Conservation (phyloP, 2,888 invertebrate genomes). For the Ypsolopha sequella region DNA sequence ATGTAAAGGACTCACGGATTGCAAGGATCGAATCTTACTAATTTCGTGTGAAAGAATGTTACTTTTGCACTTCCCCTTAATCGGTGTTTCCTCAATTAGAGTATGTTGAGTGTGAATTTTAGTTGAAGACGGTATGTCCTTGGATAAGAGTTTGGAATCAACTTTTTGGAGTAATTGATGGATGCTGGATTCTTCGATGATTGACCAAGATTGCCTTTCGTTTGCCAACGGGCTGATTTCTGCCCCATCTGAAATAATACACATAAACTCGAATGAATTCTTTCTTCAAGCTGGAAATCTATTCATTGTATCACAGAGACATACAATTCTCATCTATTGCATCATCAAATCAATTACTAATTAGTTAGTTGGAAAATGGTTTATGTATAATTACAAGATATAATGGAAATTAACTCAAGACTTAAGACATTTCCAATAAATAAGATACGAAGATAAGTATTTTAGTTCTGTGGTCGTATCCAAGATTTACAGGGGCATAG, state of each 20-base stretch:
- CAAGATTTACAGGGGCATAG: no score
- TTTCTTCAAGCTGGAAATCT: no score
- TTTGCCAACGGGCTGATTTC: constrained; percentile 26
- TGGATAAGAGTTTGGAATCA: constrained; percentile 22
- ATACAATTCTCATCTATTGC: no score
- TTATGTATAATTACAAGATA: no score
- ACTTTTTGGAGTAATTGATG: constrained; percentile 29
- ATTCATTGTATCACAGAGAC: no score
- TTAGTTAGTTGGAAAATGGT: no score
- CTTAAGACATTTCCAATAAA: background rate
- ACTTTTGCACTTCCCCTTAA: constrained; percentile 40
- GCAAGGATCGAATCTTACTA: constrained; percentile 49
- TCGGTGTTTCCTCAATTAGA: constrained; percentile 42
- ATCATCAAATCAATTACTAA: no score
- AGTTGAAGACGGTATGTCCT: constrained; percentile 30
- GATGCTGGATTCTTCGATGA: constrained; percentile 37
- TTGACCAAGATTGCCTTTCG: constrained; percentile 28
- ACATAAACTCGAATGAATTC: no score
- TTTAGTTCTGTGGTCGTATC: no score
- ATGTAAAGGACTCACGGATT: constrained; percentile 29
- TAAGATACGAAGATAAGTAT: background rate
- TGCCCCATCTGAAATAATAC: constrained; percentile 33
- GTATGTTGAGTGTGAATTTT: constrained; percentile 24
- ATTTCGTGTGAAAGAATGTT: constrained; percentile 43
- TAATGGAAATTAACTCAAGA: no score